Evolutionary conservation across 1,140 invertebrate species (phyloP).

Genomic region (Radopholus similis): DNA sequence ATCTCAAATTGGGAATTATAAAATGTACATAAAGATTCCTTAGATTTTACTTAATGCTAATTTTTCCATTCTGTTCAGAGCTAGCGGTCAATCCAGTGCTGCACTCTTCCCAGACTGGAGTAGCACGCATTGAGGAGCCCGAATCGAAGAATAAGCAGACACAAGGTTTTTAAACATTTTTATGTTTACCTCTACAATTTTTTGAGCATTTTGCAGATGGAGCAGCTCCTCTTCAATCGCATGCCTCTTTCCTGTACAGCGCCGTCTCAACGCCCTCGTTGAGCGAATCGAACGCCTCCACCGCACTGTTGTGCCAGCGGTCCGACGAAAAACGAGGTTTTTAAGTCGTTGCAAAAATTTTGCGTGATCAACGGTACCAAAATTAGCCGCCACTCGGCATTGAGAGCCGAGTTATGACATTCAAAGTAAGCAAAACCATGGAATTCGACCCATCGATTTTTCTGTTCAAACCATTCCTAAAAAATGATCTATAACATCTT

Average conservation of each 20-base stretch:
- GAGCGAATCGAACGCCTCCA: constrained; percentile 6
- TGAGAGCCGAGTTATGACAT: too few relatives aligned
- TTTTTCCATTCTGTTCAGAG: too few relatives aligned
- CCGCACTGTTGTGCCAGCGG: constrained; percentile 7
- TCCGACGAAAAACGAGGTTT: background rate
- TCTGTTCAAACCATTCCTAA: background rate
- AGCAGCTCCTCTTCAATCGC: background rate
- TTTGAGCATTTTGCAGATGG: background rate
- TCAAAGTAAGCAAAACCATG: too few relatives aligned
- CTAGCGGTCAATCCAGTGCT: too few relatives aligned
- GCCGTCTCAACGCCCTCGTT: constrained; percentile 3
- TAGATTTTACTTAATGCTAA: too few relatives aligned
- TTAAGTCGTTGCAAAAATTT: background rate
- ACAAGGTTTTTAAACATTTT: background rate
- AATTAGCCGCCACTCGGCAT: too few relatives aligned
- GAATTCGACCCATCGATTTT: background rate
- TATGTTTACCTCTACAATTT: background rate
- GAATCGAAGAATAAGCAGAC: background rate
- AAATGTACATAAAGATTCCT: too few relatives aligned
- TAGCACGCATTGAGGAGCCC: background rate
- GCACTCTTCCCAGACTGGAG: too few relatives aligned
- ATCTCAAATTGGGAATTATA: too few relatives aligned
- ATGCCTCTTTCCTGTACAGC: background rate
- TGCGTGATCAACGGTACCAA: too few relatives aligned
- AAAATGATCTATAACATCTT: too few relatives aligned